phyloP scores from a whole-genome alignment of 1,140 invertebrate genomes.

The Thaumetopoea pityocampa region DNA sequence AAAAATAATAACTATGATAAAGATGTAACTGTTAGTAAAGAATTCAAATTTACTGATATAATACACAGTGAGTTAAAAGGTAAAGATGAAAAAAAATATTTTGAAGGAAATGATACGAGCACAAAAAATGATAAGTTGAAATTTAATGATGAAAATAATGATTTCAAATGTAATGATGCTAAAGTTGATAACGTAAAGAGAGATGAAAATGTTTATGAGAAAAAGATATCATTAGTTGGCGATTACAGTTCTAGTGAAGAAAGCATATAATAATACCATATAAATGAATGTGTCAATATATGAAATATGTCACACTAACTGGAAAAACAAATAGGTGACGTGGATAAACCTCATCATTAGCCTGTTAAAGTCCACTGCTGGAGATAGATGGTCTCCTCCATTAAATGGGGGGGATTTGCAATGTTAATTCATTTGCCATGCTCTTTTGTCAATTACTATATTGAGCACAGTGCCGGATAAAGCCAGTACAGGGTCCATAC shows the following conservation, averaged over 20 bases:
- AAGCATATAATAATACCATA: conserved; percentile 25
- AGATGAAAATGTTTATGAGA: conserved; percentile 11
- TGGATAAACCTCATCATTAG: too few species aligned
- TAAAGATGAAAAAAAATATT: conserved; percentile 7
- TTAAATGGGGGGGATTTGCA: too few species aligned
- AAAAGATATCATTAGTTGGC: conserved; percentile 44
- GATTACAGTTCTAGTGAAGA: conserved; percentile 65
- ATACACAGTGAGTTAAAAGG: conserved; percentile 4
- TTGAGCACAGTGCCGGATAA: too few species aligned
- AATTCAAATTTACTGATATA: background rate
- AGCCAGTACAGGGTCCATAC: too few species aligned
- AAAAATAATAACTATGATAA: background rate
- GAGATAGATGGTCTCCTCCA: too few species aligned
- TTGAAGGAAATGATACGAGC: conserved; percentile 6
- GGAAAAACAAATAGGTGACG: too few species aligned
- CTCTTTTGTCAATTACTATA: too few species aligned
- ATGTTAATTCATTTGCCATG: too few species aligned
- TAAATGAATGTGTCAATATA: background rate
- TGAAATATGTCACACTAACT: background rate
- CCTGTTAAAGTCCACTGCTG: too few species aligned
- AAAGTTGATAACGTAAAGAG: conserved; percentile 9
- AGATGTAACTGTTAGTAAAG: background rate
- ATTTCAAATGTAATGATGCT: conserved; percentile 10
- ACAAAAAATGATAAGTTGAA: too few species aligned
- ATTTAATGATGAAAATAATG: conserved; percentile 13